Conservation (phyloP, 2,888 invertebrate species). For the Ochropleura plecta region DNA sequence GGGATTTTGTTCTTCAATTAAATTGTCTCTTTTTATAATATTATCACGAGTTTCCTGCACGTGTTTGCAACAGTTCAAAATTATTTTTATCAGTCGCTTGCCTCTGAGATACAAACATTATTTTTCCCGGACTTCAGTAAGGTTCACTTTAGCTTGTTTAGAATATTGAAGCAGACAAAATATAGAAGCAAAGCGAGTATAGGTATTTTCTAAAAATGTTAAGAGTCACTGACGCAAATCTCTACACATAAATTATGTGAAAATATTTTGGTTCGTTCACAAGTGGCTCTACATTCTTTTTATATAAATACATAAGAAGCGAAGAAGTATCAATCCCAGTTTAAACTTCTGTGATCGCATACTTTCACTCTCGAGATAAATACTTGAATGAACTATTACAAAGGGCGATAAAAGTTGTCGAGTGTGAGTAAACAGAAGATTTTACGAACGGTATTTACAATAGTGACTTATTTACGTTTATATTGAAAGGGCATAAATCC, state of each 20-base stretch:
- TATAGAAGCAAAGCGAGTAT: conserved; percentile 57
- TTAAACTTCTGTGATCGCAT: conserved; percentile 48
- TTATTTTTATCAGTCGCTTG: conserved; percentile 47
- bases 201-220: conserved; percentile 68
- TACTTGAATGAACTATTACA: conserved; percentile 59
- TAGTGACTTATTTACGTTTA: conserved; percentile 64
- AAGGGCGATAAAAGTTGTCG: conserved; percentile 61
- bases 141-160: conserved; percentile 49
- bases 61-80: conserved; percentile 32
- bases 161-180: conserved; percentile 50
- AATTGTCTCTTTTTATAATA: conserved; percentile 26
- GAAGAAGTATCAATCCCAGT: conserved; percentile 63
- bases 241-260: conserved; percentile 73
- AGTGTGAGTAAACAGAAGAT: conserved; percentile 60
- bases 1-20: not conserved
- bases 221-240: conserved; percentile 75
- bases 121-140: conserved; percentile 43
- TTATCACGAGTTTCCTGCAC: conserved; percentile 25
- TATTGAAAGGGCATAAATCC: conserved; percentile 68
- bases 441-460: conserved; percentile 61
- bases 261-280: conserved; percentile 71
- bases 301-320: conserved; percentile 65
- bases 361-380: conserved; percentile 53
- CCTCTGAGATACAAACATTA: conserved; percentile 25
- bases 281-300: conserved; percentile 69